Percentiles rank a stretch among this genome's conserved stretches.
Evolutionary conservation across 2,113 vertebrate species (phyloP).

Genomic region (Hemichromis elongatus): DNA sequence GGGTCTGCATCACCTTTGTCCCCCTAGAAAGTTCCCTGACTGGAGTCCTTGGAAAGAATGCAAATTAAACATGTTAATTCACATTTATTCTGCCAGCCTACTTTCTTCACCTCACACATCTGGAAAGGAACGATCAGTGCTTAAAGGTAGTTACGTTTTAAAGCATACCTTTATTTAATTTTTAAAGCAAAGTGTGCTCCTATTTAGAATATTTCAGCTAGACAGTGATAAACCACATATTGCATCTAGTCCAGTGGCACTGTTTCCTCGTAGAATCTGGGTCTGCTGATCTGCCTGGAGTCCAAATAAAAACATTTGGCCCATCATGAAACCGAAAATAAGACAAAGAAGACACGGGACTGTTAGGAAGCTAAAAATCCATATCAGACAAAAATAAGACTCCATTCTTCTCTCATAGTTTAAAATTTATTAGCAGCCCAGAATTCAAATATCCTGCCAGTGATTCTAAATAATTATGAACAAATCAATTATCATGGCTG

Average conservation of each 20-base stretch:
- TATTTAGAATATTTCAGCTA: background rate
- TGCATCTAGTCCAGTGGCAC: background rate
- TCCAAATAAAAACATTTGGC: background rate
- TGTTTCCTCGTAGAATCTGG: background rate
- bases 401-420: too few species aligned
- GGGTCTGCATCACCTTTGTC: background rate
- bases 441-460: background rate
- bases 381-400: too few species aligned
- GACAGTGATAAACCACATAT: accelerated
- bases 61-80: background rate
- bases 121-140: background rate
- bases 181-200: background rate
- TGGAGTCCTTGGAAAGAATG: background rate
- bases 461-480: too few species aligned
- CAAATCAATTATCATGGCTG: background rate
- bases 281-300: background rate
- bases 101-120: background rate
- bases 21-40: background rate
- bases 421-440: too few species aligned
- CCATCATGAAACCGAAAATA: background rate
- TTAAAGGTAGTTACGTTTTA: background rate
- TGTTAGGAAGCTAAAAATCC: background rate
- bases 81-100: background rate
- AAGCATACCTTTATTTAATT: too few species aligned
- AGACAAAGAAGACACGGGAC: background rate